Evolutionary conservation across 2,797 vertebrate genomes (phyloP).

Genomic region (Cynopterus sphinx): DNA sequence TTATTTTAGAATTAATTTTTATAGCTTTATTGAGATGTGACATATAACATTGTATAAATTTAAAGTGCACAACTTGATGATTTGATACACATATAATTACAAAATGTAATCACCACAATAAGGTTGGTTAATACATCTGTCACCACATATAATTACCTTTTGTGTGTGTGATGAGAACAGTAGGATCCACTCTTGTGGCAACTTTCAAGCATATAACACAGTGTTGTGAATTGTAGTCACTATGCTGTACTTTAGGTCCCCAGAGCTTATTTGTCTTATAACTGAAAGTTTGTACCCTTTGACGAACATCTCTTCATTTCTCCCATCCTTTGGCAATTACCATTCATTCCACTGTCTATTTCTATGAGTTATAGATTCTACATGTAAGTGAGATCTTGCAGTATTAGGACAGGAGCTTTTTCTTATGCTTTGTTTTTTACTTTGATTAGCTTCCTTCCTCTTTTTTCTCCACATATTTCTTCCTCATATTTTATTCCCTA

Average conservation of each 20-base stretch:
- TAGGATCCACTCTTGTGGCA: background rate
- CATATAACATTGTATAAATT: background rate
- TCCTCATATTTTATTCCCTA: background rate
- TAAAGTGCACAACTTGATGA: background rate
- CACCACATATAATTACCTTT: background rate
- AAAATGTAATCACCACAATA: background rate
- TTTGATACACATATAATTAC: background rate
- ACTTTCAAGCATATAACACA: too few relatives aligned
- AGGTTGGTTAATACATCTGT: background rate
- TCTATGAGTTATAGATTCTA: background rate
- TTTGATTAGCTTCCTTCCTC: background rate
- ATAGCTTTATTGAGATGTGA: background rate
- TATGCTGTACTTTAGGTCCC: background rate
- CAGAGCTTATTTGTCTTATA: background rate
- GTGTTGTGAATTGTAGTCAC: background rate
- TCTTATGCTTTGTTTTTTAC: background rate
- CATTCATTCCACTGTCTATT: background rate
- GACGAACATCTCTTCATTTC: too few relatives aligned
- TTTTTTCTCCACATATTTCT: background rate
- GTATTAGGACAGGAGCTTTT: background rate
- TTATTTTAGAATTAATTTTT: background rate
- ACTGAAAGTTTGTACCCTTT: background rate
- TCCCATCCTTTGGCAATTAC: background rate
- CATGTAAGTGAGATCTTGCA: background rate
- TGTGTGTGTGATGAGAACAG: background rate